Base-by-base conservation (phyloP, 2,888 invertebrate genomes). In the Drosophila barbarae region DNA sequence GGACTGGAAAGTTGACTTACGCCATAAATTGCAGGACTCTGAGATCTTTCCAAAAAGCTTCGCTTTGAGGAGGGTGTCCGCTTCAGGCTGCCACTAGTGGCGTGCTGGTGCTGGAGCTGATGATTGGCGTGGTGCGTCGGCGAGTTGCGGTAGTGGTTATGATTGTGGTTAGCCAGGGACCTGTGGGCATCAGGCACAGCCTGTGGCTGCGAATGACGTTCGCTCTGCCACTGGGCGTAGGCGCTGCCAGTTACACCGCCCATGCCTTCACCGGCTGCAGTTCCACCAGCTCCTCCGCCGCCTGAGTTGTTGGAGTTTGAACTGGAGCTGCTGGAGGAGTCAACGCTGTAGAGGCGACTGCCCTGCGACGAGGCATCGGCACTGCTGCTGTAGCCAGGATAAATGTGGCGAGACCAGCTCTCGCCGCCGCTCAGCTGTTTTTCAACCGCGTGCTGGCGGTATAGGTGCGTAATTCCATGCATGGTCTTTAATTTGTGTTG, bases 401-500 rank as follows among this genome's bases (percentile, higher is more conserved):
- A 87, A 52, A 68, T 59, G 69, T 71, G 57, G 51, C 76, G 65
- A 54, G 74, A 58, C 82, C 74, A 78, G 61, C 74, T 74, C 35
- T 79, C 79, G 49, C 65, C 67, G 13, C 59, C 71, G 68, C 90
- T 91, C 21, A 91, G 87, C 57, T 91, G 91, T 71, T 89, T 89
- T 63, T 90, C 90, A 52, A 90, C 81, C 69, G 90, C 90, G 72
- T 90, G 90, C 72, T 90, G 90, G 49, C 90, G 88, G 81, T 89
- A 89, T 46, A 90, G 87, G 83, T 90, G 89, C 21, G 89, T 88
- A 67, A 90, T 89, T 64, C 90, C 90, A 60, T 90, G 90, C 90
- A 90, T 90, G 72, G 69, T 59, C 8, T 26, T 26, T 6, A 1
- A n/a, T 44, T 23, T n/a, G 13, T 34, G 6, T 57, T 46, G 21